A percentile compares a stretch with the other conserved stretches of the same genome.
Evolutionary conservation across 2,113 vertebrate genomes (phyloP).

Genomic region (Brachyhypopomus gauderio): DNA sequence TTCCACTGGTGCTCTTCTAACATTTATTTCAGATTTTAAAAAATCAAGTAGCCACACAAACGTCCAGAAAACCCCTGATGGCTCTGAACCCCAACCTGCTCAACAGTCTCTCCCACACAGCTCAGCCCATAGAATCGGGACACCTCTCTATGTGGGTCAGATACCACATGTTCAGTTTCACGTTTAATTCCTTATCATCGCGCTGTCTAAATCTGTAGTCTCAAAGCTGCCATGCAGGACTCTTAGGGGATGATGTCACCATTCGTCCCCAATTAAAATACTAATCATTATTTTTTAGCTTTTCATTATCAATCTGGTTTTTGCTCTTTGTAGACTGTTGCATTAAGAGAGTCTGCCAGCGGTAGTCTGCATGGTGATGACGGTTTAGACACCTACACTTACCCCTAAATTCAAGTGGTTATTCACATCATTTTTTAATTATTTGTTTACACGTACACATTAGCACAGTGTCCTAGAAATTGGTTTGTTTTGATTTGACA

Average conservation of each 20-base stretch:
- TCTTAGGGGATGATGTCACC: background rate
- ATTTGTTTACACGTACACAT: too few relatives aligned
- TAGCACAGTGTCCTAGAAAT: too few relatives aligned
- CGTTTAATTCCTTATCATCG: constrained; percentile 9
- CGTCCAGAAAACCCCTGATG: background rate
- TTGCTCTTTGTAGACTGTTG: background rate
- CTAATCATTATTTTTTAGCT: background rate
- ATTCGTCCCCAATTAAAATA: background rate
- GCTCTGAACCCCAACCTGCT: background rate
- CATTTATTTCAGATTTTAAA: background rate
- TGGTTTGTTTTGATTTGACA: too few relatives aligned
- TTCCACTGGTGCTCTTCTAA: background rate
- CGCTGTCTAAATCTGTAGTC: background rate
- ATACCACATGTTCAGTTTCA: constrained; percentile 38
- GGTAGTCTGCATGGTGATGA: too few relatives aligned
- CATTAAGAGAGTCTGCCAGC: too few relatives aligned
- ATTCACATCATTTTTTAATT: too few relatives aligned
- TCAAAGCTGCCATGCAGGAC: background rate
- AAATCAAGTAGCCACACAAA: background rate
- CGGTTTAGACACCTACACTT: too few relatives aligned
- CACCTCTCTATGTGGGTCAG: constrained; percentile 64
- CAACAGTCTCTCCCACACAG: background rate
- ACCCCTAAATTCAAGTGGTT: too few relatives aligned
- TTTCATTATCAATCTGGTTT: too few relatives aligned
- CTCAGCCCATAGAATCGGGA: constrained; percentile 56